These are phyloP conservation scores for Amblyopsis hoosieri DNA, from an alignment of 2,797 vertebrate species.

Conservation along the genomic window DNA sequence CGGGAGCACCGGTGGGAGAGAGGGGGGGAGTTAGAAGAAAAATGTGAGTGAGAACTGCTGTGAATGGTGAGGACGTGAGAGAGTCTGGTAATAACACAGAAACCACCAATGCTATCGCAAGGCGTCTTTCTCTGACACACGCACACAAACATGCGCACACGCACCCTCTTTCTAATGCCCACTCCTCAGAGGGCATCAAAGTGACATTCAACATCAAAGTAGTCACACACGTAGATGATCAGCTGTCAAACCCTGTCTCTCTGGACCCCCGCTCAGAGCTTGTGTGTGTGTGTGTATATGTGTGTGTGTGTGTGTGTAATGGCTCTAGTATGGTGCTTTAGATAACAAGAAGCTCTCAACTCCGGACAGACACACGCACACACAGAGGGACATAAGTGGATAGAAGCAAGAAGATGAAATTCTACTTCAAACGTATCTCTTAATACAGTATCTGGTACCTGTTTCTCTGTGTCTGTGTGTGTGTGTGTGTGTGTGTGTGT, in stretches of 20 bases:
- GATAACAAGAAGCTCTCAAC: slow-evolving; percentile 43
- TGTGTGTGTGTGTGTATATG: neutral
- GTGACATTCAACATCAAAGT: slow-evolving; percentile 67
- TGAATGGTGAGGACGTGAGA: slow-evolving; percentile 16
- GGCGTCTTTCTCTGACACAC: slow-evolving; percentile 4
- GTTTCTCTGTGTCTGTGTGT: neutral
- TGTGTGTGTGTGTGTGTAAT: slow-evolving; percentile 8
- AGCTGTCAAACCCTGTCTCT: slow-evolving; percentile 50
- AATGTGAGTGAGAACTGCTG: slow-evolving; percentile 36
- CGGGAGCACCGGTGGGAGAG: slow-evolving; percentile 3
- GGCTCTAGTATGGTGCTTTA: slow-evolving; percentile 19
- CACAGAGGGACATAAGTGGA: slow-evolving; percentile 6
- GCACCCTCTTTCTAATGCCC: slow-evolving; percentile 19
- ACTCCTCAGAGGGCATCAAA: slow-evolving; percentile 50
- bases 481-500: neutral
- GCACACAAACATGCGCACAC: slow-evolving; percentile 8
- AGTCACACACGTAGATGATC: slow-evolving; percentile 51
- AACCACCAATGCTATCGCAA: slow-evolving; percentile 27
- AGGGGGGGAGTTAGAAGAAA: no score
- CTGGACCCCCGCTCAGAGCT: slow-evolving; percentile 3
- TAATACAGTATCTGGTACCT: neutral
- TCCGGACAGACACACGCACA: slow-evolving; percentile 15
- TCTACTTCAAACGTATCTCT: neutral
- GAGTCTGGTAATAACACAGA: slow-evolving; percentile 1
- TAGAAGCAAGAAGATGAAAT: neutral